Evolutionary conservation across 37 sponge, comb jelly and placozoan species (phyloP).

Genomic region (Corticium candelabrum): DNA sequence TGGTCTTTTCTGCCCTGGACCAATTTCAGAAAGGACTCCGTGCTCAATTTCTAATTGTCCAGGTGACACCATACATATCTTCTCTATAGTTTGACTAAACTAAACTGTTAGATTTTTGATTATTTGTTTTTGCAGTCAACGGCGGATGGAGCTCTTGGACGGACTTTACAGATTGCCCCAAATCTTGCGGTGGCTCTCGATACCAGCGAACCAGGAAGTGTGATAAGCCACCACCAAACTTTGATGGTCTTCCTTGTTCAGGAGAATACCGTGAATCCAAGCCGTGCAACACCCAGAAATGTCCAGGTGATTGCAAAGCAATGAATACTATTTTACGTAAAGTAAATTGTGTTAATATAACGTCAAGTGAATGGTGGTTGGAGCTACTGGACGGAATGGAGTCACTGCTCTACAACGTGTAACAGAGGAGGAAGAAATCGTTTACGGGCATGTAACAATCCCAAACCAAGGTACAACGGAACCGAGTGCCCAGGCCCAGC

Average conservation of each 20-base stretch:
- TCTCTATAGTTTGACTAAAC: background rate
- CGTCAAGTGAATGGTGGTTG: constrained; percentile 15
- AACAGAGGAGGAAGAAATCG: constrained; percentile 10
- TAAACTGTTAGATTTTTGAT: background rate
- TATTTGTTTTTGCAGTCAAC: background rate
- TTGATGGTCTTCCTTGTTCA: background rate
- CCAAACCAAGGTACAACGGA: constrained; percentile 10
- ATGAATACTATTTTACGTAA: background rate
- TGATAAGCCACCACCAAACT: background rate
- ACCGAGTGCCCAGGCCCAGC: background rate
- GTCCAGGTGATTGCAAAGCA: background rate
- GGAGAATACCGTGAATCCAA: background rate
- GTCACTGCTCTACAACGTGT: constrained; percentile 8
- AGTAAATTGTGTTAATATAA: background rate
- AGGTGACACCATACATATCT: too few species aligned
- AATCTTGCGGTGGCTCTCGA: background rate
- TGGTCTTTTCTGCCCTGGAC: background rate
- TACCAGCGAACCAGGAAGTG: background rate
- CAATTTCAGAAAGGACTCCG: background rate
- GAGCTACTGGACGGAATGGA: constrained; percentile 13
- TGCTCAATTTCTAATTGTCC: background rate
- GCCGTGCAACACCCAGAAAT: background rate
- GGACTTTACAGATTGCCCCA: background rate
- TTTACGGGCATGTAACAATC: constrained; percentile 13
- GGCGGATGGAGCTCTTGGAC: background rate